Conservation (phyloP, 1,140 invertebrate species). For the Macrostomum lignano region DNA sequence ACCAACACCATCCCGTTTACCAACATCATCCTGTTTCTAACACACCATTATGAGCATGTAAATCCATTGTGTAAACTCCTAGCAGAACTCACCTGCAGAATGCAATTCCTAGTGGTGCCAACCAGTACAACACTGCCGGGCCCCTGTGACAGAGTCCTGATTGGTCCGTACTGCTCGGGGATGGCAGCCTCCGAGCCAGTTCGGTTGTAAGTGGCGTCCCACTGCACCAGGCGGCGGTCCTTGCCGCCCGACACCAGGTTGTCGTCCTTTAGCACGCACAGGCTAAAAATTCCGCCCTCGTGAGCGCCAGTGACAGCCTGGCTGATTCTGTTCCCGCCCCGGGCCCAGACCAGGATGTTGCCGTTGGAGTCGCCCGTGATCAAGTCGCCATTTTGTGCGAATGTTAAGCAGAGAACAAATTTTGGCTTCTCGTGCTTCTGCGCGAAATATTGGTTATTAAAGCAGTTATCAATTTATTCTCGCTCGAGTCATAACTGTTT, state of each 20-base stretch:
- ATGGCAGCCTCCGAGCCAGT: slow-evolving; percentile 39
- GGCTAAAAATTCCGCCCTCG: slow-evolving; percentile 55
- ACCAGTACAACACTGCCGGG: slow-evolving; percentile 49
- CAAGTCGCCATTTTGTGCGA: slow-evolving; percentile 58
- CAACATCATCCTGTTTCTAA: too few relatives aligned
- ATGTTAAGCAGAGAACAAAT: slow-evolving; percentile 60
- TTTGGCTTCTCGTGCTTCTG: slow-evolving; percentile 58
- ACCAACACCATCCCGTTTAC: too few relatives aligned
- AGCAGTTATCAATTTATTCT: background rate
- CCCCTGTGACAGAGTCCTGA: slow-evolving; percentile 51
- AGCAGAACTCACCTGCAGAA: slow-evolving; percentile 37
- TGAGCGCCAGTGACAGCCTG: slow-evolving; percentile 41
- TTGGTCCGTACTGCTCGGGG: slow-evolving; percentile 54
- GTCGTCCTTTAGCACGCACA: slow-evolving; percentile 54
- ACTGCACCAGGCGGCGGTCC: slow-evolving; percentile 42
- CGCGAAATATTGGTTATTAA: slow-evolving; percentile 7
- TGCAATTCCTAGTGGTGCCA: slow-evolving; percentile 62
- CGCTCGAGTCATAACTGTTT: too few relatives aligned
- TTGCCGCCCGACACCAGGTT: slow-evolving; percentile 53
- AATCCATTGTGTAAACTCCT: too few relatives aligned
- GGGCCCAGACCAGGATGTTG: slow-evolving; percentile 53
- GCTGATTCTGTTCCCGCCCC: slow-evolving; percentile 37
- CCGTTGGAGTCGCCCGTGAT: slow-evolving; percentile 74
- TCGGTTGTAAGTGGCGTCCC: slow-evolving; percentile 38
- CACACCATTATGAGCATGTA: too few relatives aligned